Evolutionary conservation across 1,140 invertebrate species (phyloP).

Genomic region (Acromyrmex charruanus): DNA sequence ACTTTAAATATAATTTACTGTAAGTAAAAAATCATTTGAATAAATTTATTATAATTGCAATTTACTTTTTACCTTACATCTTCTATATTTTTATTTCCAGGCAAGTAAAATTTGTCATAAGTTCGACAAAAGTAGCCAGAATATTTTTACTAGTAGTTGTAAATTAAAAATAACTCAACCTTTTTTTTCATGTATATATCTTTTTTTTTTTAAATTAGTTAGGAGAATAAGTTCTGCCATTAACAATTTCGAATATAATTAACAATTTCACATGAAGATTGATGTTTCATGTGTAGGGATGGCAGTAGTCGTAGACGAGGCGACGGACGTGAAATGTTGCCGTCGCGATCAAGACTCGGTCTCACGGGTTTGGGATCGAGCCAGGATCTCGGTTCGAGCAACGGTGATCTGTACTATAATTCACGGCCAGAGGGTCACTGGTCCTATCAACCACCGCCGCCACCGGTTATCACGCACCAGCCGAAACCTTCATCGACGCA

Average conservation of each 20-base stretch:
- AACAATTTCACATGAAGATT: not conserved
- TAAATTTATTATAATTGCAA: too few relatives aligned
- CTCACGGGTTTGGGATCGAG: conserved; percentile 88
- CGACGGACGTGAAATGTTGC: conserved; percentile 91
- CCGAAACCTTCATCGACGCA: conserved; percentile 92
- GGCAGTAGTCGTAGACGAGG: conserved; percentile 85
- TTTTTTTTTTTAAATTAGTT: not conserved
- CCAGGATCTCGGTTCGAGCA: conserved; percentile 86
- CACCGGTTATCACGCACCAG: conserved; percentile 95
- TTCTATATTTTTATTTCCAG: too few relatives aligned
- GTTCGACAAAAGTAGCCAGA: too few relatives aligned
- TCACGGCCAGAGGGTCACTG: conserved; percentile 88
- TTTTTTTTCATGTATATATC: not conserved
- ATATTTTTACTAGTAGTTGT: too few relatives aligned
- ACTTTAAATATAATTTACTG: too few relatives aligned
- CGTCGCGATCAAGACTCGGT: conserved; percentile 91
- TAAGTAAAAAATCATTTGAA: too few relatives aligned
- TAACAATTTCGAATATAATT: conserved; percentile 6
- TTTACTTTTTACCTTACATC: too few relatives aligned
- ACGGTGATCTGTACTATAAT: conserved; percentile 94
- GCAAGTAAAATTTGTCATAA: too few relatives aligned
- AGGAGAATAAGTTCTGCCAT: not conserved
- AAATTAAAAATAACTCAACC: too few relatives aligned
- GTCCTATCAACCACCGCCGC: conserved; percentile 91
- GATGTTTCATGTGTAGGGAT: conserved; percentile 79